These are phyloP conservation scores for Acanthurus leucopareius DNA, from an alignment of 2,797 vertebrate genomes.

Conservation along the genomic window DNA sequence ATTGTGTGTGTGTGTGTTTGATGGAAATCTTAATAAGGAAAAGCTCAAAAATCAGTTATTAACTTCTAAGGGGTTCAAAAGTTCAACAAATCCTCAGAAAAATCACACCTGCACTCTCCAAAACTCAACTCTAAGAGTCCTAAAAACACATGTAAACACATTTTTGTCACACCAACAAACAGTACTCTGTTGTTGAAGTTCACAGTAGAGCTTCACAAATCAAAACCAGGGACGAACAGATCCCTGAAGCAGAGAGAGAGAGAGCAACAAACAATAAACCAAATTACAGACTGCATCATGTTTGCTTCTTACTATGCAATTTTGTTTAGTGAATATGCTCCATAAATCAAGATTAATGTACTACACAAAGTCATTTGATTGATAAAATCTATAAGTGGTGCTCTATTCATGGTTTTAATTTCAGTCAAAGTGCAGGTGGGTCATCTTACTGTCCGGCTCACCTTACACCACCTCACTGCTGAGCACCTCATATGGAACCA, in stretches of 20 bases:
- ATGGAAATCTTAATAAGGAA: neutral
- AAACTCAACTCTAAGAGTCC: neutral
- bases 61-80: neutral
- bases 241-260: neutral
- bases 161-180: too few species aligned
- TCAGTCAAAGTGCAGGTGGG: constrained; percentile 42
- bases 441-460: constrained; percentile 38
- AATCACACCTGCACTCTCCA: neutral
- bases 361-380: constrained; percentile 29
- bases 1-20: neutral
- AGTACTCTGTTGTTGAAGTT: neutral
- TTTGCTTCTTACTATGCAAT: neutral
- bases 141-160: neutral
- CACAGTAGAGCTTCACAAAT: neutral
- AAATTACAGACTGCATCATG: neutral
- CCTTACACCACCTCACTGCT: constrained; percentile 26
- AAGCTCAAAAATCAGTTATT: neutral
- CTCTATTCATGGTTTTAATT: constrained; percentile 45
- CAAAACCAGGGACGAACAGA: neutral
- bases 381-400: constrained; percentile 38
- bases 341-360: constrained; percentile 5
- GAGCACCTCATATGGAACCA: neutral
- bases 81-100: neutral
- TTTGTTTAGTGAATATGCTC: neutral
- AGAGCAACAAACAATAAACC: neutral